Conservation (phyloP, 2,888 invertebrate genomes). For the Brenthis daphne region DNA sequence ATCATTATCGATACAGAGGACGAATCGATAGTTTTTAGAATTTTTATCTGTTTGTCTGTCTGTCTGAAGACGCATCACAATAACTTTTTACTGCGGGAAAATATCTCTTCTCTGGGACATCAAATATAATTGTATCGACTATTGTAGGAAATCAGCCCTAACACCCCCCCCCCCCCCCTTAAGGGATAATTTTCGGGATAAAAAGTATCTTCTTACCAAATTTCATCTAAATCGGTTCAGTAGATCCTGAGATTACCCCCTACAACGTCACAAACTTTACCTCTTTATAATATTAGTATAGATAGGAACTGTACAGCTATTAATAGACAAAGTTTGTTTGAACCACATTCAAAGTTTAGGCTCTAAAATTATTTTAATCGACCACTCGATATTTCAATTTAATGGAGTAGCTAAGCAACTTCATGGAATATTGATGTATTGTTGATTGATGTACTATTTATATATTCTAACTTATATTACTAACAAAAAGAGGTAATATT, state of each 20-base stretch:
- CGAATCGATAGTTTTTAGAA: too few species aligned
- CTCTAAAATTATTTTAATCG: conserved; percentile 15
- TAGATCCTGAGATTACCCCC: too few species aligned
- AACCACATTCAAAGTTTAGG: conserved; percentile 2
- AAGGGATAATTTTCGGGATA: too few species aligned
- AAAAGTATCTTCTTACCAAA: too few species aligned
- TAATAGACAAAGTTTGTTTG: conserved; percentile 1
- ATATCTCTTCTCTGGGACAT: neutral
- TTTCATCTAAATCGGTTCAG: too few species aligned
- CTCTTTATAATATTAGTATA: too few species aligned
- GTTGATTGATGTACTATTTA: neutral
- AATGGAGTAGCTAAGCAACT: neutral
- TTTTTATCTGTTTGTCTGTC: too few species aligned
- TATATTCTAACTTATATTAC: neutral
- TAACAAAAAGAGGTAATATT: neutral
- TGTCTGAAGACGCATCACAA: too few species aligned
- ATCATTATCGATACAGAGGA: too few species aligned
- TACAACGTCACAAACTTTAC: too few species aligned
- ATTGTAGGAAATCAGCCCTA: neutral
- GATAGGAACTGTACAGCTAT: neutral
- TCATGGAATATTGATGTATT: neutral
- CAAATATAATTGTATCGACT: too few species aligned
- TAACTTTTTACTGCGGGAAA: too few species aligned
- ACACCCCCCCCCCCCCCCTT: neutral
- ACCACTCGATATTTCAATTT: neutral